A percentile compares a stretch with the other conserved stretches of the same genome.
These are phyloP conservation scores for Augiades crinisus DNA, from an alignment of 2,888 invertebrate species.

Conservation along the genomic window DNA sequence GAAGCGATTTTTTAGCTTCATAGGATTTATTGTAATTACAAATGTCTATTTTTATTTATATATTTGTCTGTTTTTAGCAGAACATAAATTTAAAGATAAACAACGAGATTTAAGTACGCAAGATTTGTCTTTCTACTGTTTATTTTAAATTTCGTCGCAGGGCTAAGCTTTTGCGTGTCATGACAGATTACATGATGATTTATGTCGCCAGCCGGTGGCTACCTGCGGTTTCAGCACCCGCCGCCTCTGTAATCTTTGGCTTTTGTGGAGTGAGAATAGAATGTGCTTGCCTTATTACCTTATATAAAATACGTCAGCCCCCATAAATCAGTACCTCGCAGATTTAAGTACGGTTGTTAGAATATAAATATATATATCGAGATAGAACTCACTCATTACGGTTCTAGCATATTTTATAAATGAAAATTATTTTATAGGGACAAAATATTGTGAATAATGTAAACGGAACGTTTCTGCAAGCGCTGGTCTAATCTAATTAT, in stretches of 20 bases:
- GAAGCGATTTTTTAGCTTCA: too few relatives aligned
- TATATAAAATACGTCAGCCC: slow-evolving; percentile 8
- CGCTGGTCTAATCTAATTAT: slow-evolving; percentile 59
- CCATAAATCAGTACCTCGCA: slow-evolving; percentile 8
- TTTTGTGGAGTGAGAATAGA: slow-evolving; percentile 14
- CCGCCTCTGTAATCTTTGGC: slow-evolving; percentile 16
- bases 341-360: neutral
- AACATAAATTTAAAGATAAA: neutral
- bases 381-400: neutral
- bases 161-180: slow-evolving; percentile 13
- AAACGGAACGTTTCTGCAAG: slow-evolving; percentile 25
- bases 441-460: neutral
- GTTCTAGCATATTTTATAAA: neutral
- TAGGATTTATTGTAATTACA: too few relatives aligned
- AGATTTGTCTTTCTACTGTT: neutral
- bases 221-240: slow-evolving; percentile 17
- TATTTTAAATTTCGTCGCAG: slow-evolving; percentile 3
- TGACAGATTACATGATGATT: slow-evolving; percentile 9
- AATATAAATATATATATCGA: too few relatives aligned
- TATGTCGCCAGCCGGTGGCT: slow-evolving; percentile 20
- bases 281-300: slow-evolving; percentile 12
- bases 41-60: too few relatives aligned
- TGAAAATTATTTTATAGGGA: neutral
- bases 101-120: neutral
- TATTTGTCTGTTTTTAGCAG: too few relatives aligned